These are phyloP conservation scores for Drosophila rellima DNA, from an alignment of 2,888 invertebrate species.

Conservation along the genomic window DNA sequence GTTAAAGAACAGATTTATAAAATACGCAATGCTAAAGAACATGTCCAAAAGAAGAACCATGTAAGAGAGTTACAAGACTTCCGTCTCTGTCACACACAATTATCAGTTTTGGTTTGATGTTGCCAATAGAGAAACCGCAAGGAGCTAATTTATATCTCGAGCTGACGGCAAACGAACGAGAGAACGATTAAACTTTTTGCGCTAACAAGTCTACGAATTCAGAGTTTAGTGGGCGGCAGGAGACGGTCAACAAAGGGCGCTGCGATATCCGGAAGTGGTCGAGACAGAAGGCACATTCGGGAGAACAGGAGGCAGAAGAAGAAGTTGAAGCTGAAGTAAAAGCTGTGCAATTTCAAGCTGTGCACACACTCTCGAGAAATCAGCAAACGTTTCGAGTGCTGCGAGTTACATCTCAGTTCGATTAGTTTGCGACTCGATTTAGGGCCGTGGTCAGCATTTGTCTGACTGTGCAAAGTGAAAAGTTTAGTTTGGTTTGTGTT, in stretches of 20 bases:
- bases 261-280: constrained; percentile 13
- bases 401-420: constrained; percentile 63
- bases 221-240: constrained; percentile 26
- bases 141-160: constrained; percentile 54
- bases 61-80: not conserved
- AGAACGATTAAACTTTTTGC: constrained; percentile 44
- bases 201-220: constrained; percentile 30
- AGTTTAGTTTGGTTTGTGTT: constrained; percentile 24
- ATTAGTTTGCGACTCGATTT: constrained; percentile 67
- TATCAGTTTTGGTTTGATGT: constrained; percentile 40
- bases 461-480: constrained; percentile 39
- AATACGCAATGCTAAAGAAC: not conserved
- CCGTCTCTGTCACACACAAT: constrained; percentile 36
- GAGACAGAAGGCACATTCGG: constrained; percentile 31
- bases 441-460: constrained; percentile 48
- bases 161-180: constrained; percentile 28
- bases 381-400: constrained; percentile 60
- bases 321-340: constrained; percentile 18
- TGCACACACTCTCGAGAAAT: constrained; percentile 72
- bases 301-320: not conserved
- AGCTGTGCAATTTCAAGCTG: constrained; percentile 63
- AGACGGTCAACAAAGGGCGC: not conserved
- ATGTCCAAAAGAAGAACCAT: not conserved
- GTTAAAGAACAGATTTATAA: too few species aligned
- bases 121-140: constrained; percentile 31